A percentile compares a stretch with the other conserved stretches of the same genome.
These are phyloP conservation scores for Saccopteryx leptura DNA, from an alignment of 2,113 vertebrate species.

Conservation along the genomic window DNA sequence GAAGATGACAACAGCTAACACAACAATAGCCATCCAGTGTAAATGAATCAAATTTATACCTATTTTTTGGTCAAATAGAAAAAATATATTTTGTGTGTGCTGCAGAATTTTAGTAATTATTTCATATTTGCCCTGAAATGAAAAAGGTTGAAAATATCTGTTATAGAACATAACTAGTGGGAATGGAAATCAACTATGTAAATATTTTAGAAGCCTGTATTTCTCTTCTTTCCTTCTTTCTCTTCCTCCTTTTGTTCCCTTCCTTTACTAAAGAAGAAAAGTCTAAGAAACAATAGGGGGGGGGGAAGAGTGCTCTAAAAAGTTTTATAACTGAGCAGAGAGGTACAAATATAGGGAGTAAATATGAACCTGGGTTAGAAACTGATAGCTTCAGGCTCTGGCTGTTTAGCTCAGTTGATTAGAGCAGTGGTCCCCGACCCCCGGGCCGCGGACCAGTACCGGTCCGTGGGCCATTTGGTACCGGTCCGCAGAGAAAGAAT, in stretches of 20 bases:
- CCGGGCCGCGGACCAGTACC: no score
- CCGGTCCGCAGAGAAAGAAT: no score
- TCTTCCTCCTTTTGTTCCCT: background rate
- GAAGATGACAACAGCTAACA: background rate
- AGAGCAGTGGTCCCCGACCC: no score
- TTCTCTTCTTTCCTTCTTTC: background rate
- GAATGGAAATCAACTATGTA: background rate
- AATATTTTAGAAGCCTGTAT: background rate
- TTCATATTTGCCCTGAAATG: no score
- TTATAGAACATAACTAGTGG: background rate
- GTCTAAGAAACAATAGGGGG: background rate
- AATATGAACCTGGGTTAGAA: constrained; percentile 26
- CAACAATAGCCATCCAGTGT: background rate
- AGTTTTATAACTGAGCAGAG: background rate
- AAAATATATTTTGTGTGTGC: no score
- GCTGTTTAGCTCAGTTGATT: no score
- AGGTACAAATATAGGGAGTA: background rate
- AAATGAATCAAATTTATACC: background rate
- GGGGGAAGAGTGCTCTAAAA: background rate
- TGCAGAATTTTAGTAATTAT: no score
- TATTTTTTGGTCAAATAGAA: background rate
- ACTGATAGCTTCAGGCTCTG: background rate
- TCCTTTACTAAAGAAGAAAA: constrained; percentile 17
- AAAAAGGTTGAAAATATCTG: background rate
- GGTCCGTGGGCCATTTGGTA: no score